Evolutionary conservation across 2,888 invertebrate species (phyloP).

Genomic region (Agriotes lineatus): DNA sequence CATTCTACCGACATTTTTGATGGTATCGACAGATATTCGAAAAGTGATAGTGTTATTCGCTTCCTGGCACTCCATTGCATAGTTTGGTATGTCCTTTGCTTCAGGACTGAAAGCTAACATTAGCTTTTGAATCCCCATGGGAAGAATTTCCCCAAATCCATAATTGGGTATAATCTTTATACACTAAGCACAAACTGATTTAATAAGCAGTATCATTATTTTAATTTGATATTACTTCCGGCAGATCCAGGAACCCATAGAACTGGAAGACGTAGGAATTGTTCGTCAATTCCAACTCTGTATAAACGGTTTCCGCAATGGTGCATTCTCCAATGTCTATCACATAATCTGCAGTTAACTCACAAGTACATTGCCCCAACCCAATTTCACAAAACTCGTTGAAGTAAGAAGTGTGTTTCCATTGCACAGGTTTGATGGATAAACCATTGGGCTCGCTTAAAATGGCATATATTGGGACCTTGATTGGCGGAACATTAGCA

Average conservation of each 20-base stretch:
- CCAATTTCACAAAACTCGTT: conserved; percentile 42
- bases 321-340: conserved; percentile 52
- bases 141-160: conserved; percentile 53
- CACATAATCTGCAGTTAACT: conserved; percentile 24
- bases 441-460: conserved; percentile 47
- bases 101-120: conserved; percentile 47
- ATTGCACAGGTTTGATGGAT: conserved; percentile 29
- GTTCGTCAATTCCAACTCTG: conserved; percentile 50
- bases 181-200: conserved; percentile 42
- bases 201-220: background rate
- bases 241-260: conserved; percentile 53
- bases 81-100: conserved; percentile 41
- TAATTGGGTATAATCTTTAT: conserved; percentile 52
- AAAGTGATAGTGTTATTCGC: conserved; percentile 20
- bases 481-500: conserved; percentile 47
- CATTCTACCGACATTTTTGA: conserved; percentile 45
- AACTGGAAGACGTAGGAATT: conserved; percentile 48
- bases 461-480: conserved; percentile 50
- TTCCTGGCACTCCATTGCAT: conserved; percentile 20
- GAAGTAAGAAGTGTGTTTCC: conserved; percentile 12
- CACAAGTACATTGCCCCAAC: conserved; percentile 47
- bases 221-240: conserved; percentile 44
- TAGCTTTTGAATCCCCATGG: conserved; percentile 49
- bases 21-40: conserved; percentile 42
- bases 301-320: conserved; percentile 49